Evolutionary conservation across 1,140 invertebrate species (phyloP).

Genomic region (Cydia splendana): DNA sequence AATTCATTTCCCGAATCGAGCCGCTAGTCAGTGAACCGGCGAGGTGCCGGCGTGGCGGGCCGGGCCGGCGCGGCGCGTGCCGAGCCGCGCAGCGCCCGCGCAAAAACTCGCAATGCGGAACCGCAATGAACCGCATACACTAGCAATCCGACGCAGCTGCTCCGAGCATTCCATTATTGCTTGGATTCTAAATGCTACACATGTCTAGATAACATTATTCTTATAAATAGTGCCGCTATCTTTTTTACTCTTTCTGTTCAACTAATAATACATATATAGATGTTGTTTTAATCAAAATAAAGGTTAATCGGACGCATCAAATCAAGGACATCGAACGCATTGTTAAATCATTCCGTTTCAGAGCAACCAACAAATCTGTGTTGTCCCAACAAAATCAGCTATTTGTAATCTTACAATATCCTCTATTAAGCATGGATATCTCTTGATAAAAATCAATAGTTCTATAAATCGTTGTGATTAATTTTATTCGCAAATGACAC

Average conservation of each 20-base stretch:
- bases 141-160: slow-evolving; percentile 55
- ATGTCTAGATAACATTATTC: slow-evolving; percentile 4
- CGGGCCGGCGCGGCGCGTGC: slow-evolving; percentile 33
- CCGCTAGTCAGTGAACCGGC: slow-evolving; percentile 27
- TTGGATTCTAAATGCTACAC: neutral
- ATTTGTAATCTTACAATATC: slow-evolving; percentile 3
- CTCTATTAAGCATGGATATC: slow-evolving; percentile 12
- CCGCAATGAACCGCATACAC: slow-evolving; percentile 42
- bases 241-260: slow-evolving; percentile 8
- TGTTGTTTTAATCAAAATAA: neutral
- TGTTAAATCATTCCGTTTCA: neutral
- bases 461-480: slow-evolving; percentile 25
- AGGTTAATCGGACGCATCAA: too few relatives aligned
- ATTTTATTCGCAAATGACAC: slow-evolving; percentile 22
- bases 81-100: slow-evolving; percentile 37
- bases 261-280: neutral
- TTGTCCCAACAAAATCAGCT: neutral
- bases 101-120: slow-evolving; percentile 63
- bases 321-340: neutral
- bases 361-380: neutral
- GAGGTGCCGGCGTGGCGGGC: slow-evolving; percentile 18
- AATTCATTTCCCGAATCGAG: too few relatives aligned
- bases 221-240: neutral
- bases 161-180: slow-evolving; percentile 55
- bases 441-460: slow-evolving; percentile 15